Conservation (phyloP, 2,797 vertebrate species). For the Helostoma temminkii region DNA sequence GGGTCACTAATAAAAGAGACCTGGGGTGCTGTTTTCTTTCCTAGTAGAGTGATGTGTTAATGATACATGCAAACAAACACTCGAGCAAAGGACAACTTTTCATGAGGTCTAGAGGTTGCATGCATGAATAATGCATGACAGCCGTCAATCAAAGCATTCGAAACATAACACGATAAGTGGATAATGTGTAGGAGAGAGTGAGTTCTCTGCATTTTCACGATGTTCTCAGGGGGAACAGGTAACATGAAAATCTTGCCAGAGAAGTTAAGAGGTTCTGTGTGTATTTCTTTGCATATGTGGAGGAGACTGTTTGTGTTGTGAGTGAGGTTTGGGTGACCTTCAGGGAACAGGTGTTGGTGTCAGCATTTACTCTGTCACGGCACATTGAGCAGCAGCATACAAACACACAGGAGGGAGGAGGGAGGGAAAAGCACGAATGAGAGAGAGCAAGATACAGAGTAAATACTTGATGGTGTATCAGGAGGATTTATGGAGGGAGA, state of each 20-base stretch:
- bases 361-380: constrained; percentile 76
- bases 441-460: constrained; percentile 22
- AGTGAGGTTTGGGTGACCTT: constrained; percentile 70
- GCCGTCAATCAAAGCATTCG: constrained; percentile 61
- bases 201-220: constrained; percentile 29
- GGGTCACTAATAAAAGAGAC: constrained; percentile 68
- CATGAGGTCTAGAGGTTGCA: constrained; percentile 44
- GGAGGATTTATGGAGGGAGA: constrained; percentile 45
- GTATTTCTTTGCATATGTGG: constrained; percentile 15
- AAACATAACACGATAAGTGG: constrained; percentile 51
- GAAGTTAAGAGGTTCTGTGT: constrained; percentile 17
- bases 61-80: constrained; percentile 72
- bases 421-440: background rate
- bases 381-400: constrained; percentile 70
- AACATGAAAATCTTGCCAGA: constrained; percentile 10
- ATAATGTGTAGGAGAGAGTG: constrained; percentile 50
- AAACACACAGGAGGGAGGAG: constrained; percentile 59
- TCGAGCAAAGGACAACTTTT: constrained; percentile 56
- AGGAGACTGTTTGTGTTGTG: constrained; percentile 22
- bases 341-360: constrained; percentile 79
- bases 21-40: constrained; percentile 61
- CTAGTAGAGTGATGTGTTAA: constrained; percentile 60
- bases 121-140: constrained; percentile 66
- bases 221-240: constrained; percentile 20
- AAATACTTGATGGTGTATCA: constrained; percentile 26